Evolutionary conservation across 1,140 invertebrate genomes (phyloP), one percentile per base, ranked within the genome.

Genomic region (Thalassaphorura encarpata): DNA sequence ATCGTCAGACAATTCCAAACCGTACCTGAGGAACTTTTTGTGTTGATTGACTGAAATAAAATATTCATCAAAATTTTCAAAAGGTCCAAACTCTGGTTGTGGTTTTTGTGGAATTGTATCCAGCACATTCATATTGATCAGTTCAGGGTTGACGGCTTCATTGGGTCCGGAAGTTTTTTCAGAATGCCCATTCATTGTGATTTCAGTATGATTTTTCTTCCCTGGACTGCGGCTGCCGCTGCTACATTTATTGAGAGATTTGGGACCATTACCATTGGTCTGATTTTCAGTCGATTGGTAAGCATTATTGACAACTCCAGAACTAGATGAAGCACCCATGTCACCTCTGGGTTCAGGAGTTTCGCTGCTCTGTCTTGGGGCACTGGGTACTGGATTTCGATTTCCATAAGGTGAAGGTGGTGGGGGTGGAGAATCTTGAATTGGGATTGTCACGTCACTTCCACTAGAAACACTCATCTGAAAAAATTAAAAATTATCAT

Each of bases 41-140:
- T 85, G 84, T 65, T 87, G 83, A 69, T 87, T 87, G 39, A 87
- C 84, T 31, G 85, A 83, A 50, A 87, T 83, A 69, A 87, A 87
- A 70, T 87, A 87, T 63, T 87, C 84, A 60, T 87, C 83, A 19
- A 82, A 79, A 70, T 83, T 83, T 28, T 71, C 71, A 23, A 76
- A 73, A 51, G 76, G 61, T 23, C 59, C 75, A 48, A 61, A 60
- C 23, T 78, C 75, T 67, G 83, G 79, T 49, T 85, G 82, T 18
- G 83, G 78, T 64, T 83, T 81, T n/a, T 61, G 56, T 21, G 81
- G 80, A 58, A 63, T 67, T 51, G 42, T 66, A 61, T 40, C 71
- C 65, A 55, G 65, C 64, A 75, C 76, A 64, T 82, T 83, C 74
- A 86, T 77, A 63, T 85, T 85, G 41, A 87, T 81, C 58, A 87